A percentile compares a stretch with the other conserved stretches of the same genome.
Conservation (phyloP, 2,113 vertebrate species). For the Etheostoma spectabile region DNA sequence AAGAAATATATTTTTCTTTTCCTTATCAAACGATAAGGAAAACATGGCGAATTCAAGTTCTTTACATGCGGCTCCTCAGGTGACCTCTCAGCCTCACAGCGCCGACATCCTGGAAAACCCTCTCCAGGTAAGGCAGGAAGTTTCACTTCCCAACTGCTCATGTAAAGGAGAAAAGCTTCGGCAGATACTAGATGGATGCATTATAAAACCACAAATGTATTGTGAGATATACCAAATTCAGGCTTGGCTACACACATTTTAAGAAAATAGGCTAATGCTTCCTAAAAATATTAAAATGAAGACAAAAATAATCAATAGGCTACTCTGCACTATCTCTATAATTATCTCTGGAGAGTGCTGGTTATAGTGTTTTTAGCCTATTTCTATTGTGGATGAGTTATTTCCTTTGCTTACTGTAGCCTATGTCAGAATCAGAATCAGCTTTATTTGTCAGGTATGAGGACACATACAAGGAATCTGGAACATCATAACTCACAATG, state of each 20-base stretch:
- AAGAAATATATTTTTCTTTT: not conserved
- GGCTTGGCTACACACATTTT: not conserved
- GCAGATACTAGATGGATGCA: not conserved
- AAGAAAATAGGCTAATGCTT: not conserved
- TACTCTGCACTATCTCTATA: too few species aligned
- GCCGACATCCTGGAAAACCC: conserved; percentile 69
- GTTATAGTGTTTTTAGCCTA: too few species aligned
- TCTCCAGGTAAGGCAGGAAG: conserved; percentile 65
- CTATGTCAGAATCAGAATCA: not conserved
- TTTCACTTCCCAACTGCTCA: not conserved
- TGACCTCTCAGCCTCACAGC: conserved; percentile 39
- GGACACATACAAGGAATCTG: too few species aligned
- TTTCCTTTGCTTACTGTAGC: not conserved
- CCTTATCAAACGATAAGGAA: conserved; percentile 16
- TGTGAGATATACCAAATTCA: not conserved
- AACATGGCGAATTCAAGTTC: conserved; percentile 69
- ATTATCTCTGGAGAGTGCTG: too few species aligned
- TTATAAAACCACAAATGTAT: not conserved
- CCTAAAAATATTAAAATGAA: not conserved
- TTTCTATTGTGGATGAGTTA: not conserved
- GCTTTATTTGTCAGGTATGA: too few species aligned
- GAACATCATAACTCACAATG: too few species aligned
- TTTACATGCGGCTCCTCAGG: not conserved
- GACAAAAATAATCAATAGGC: not conserved
- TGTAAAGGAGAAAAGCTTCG: not conserved